A percentile compares a stretch with the other conserved stretches of the same genome.
phyloP scores from a whole-genome alignment of 53 echinoderm and acorn worm genomes.

The Temnopleurus reevesii region DNA sequence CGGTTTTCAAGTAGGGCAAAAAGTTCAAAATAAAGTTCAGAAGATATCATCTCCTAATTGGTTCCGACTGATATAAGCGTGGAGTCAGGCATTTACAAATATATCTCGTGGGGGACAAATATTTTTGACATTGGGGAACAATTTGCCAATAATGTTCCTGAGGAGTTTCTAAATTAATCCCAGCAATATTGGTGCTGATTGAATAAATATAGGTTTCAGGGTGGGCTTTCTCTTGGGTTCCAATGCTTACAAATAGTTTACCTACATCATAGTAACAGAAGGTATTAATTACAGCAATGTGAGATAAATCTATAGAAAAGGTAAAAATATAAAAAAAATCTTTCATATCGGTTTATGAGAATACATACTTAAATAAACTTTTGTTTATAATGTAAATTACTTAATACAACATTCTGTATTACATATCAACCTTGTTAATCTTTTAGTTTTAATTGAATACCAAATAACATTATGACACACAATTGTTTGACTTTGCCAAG shows the following conservation, averaged over 20 bases:
- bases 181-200: background rate
- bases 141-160: constrained; percentile 5
- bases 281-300: too few species aligned
- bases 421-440: too few species aligned
- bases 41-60: background rate
- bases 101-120: background rate
- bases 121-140: background rate
- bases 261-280: background rate
- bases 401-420: too few species aligned
- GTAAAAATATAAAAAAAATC: too few species aligned
- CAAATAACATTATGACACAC: too few species aligned
- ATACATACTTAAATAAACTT: too few species aligned
- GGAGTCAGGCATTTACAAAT: background rate
- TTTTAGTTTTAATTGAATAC: too few species aligned
- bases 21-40: background rate
- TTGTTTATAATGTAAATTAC: too few species aligned
- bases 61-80: background rate
- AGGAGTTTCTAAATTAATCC: background rate
- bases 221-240: background rate
- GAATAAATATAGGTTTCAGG: background rate
- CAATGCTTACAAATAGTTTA: background rate
- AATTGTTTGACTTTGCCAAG: too few species aligned
- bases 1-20: background rate
- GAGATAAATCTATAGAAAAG: too few species aligned
- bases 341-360: too few species aligned